Conservation (phyloP, 1,140 invertebrate genomes). For the Eueides isabella region DNA sequence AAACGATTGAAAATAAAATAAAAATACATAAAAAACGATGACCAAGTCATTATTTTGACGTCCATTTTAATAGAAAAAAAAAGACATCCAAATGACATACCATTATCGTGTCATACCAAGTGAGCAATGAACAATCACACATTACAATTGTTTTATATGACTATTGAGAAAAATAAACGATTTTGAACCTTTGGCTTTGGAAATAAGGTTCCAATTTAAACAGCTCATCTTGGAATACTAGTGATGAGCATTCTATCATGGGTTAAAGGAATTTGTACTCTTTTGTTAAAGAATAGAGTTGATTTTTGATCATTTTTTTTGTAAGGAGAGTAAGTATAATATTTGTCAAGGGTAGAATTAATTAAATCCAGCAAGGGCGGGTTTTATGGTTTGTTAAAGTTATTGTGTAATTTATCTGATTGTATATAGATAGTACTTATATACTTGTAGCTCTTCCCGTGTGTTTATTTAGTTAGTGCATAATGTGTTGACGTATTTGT, state of each 20-base stretch:
- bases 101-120: slow-evolving; percentile 4
- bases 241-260: neutral
- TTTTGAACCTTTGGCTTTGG: neutral
- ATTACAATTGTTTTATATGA: slow-evolving; percentile 2
- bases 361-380: slow-evolving; percentile 23
- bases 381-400: slow-evolving; percentile 31
- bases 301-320: neutral
- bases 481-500: neutral
- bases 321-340: slow-evolving; percentile 11
- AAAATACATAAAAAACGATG: neutral
- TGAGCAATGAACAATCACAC: slow-evolving; percentile 9
- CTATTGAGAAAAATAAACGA: neutral
- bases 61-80: neutral
- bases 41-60: neutral
- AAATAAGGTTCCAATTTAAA: neutral
- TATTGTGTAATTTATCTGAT: slow-evolving; percentile 24
- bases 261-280: neutral
- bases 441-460: neutral
- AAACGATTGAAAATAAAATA: too few relatives aligned
- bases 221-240: neutral
- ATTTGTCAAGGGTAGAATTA: slow-evolving; percentile 34
- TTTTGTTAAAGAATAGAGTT: neutral
- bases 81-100: neutral
- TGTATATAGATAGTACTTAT: slow-evolving; percentile 30
- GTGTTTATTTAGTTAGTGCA: neutral